Percentiles rank a stretch among this genome's conserved stretches.
Evolutionary conservation across 1,140 invertebrate species (phyloP).

Genomic region (Drosophila athabasca): DNA sequence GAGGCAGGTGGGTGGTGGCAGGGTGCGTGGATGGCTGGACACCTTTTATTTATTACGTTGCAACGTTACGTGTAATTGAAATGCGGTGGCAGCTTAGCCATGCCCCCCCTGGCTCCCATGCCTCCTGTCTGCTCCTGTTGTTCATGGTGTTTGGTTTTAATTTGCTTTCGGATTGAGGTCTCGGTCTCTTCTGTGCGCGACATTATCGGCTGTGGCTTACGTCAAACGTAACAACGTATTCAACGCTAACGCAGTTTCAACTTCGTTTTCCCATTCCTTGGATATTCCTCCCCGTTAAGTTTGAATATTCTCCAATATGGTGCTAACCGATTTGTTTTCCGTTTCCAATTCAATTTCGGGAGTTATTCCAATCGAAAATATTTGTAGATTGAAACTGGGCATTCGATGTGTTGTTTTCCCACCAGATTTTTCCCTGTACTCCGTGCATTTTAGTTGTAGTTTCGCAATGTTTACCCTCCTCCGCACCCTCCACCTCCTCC

Average conservation of each 20-base stretch:
- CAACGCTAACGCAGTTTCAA: not conserved
- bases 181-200: constrained; percentile 22
- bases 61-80: constrained; percentile 56
- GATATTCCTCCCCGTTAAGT: too few species aligned
- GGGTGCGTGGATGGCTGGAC: not conserved
- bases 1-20: not conserved
- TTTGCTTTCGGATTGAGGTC: constrained; percentile 22
- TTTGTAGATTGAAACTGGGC: constrained; percentile 18
- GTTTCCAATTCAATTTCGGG: too few species aligned
- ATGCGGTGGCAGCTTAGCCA: constrained; percentile 40
- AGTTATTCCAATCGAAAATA: constrained; percentile 12
- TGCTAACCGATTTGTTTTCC: too few species aligned
- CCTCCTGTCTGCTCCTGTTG: not conserved
- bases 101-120: not conserved
- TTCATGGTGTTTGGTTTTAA: not conserved
- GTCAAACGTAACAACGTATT: not conserved
- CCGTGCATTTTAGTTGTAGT: constrained; percentile 55
- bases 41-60: constrained; percentile 54
- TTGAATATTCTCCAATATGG: too few species aligned
- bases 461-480: constrained; percentile 10
- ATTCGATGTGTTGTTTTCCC: too few species aligned
- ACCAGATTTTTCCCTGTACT: constrained; percentile 26
- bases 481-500: not conserved
- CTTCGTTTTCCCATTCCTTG: not conserved
- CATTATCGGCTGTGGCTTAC: constrained; percentile 4